These are phyloP conservation scores for Eulemur albifrons DNA, from an alignment of 2,797 vertebrate genomes.

Conservation along the genomic window DNA sequence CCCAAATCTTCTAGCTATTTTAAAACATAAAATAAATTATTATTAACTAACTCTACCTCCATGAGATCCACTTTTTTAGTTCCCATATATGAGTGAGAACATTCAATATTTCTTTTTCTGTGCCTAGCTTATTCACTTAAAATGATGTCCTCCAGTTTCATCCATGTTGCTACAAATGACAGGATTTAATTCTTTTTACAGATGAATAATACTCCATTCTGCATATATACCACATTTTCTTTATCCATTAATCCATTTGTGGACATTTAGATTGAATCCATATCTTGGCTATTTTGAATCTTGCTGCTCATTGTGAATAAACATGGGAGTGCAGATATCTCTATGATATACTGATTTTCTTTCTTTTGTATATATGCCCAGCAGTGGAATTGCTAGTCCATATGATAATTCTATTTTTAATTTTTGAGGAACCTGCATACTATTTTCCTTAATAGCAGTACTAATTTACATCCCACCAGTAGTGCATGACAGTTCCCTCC, in stretches of 20 bases:
- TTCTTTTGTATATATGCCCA: background rate
- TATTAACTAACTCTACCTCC: background rate
- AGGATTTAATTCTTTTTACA: background rate
- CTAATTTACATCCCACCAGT: background rate
- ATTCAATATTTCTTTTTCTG: background rate
- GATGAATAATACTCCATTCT: background rate
- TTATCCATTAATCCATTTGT: background rate
- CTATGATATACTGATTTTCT: background rate
- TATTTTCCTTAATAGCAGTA: background rate
- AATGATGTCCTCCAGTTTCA: background rate
- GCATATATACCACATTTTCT: background rate
- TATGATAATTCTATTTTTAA: background rate
- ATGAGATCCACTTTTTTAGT: background rate
- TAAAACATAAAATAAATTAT: background rate
- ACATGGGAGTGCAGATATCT: background rate
- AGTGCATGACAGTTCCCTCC: background rate
- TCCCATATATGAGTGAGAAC: background rate
- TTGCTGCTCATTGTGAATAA: background rate
- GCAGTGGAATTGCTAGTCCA: too few relatives aligned
- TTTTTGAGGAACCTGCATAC: background rate
- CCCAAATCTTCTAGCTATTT: background rate
- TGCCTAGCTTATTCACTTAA: background rate
- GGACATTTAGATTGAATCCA: background rate
- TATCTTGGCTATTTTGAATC: background rate
- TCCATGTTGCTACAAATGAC: background rate